A percentile compares a stretch with the other conserved stretches of the same genome.
These are phyloP conservation scores for Chelmon rostratus DNA, from an alignment of 2,797 vertebrate genomes.

Conservation along the genomic window DNA sequence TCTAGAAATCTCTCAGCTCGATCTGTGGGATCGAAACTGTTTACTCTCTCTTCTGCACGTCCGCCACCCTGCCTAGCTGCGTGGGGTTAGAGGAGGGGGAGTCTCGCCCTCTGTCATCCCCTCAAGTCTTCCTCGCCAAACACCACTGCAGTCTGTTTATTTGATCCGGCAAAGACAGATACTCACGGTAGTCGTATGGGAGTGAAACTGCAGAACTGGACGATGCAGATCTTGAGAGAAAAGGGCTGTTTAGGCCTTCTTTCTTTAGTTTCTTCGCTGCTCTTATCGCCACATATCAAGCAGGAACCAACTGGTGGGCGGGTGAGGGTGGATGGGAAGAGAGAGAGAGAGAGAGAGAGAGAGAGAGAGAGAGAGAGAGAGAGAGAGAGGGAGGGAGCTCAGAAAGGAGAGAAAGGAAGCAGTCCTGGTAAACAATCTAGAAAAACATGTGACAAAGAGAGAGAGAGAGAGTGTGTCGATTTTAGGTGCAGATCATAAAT, in stretches of 20 bases:
- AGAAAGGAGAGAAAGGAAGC: slow-evolving; percentile 32
- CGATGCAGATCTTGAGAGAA: slow-evolving; percentile 40
- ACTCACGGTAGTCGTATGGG: slow-evolving; percentile 74
- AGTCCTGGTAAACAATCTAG: slow-evolving; percentile 75
- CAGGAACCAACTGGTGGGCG: slow-evolving; percentile 63
- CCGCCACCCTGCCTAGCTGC: slow-evolving; percentile 36
- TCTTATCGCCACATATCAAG: slow-evolving; percentile 37
- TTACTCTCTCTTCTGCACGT: slow-evolving; percentile 54
- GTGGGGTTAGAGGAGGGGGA: background rate
- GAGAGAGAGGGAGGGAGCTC: slow-evolving; percentile 35
- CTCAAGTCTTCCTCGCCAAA: slow-evolving; percentile 2
- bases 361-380: slow-evolving; percentile 25
- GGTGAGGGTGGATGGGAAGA: slow-evolving; percentile 25
- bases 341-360: slow-evolving; percentile 28
- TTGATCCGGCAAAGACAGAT: slow-evolving; percentile 39
- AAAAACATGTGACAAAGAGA: slow-evolving; percentile 50
- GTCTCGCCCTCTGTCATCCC: slow-evolving; percentile 13
- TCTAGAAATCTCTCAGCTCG: slow-evolving; percentile 25
- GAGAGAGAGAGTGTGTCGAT: slow-evolving; percentile 10
- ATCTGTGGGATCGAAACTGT: slow-evolving; percentile 40
- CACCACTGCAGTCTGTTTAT: slow-evolving; percentile 15
- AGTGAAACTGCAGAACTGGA: slow-evolving; percentile 30
- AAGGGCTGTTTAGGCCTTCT: slow-evolving; percentile 30
- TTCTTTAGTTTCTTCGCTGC: slow-evolving; percentile 34
- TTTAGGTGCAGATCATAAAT: slow-evolving; percentile 15